Base-by-base conservation (phyloP, 2,888 invertebrate genomes). In the Acanthoscelides obtectus region DNA sequence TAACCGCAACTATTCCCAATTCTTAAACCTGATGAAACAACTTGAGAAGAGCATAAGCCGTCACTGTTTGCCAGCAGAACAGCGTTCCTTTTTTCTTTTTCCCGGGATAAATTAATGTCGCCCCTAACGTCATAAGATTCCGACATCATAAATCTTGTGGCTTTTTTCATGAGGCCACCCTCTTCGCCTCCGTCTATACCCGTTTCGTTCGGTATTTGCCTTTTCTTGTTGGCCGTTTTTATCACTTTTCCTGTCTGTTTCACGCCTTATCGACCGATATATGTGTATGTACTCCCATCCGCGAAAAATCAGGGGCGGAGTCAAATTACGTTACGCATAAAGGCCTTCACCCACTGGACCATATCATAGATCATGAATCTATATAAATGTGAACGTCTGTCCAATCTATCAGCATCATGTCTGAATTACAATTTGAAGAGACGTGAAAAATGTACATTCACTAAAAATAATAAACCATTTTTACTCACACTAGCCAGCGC, bases 221-320 rank as follows among this genome's bases (percentile, higher is more conserved):
- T 68, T 68, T 68, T 45, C 27, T 45, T 68, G 68, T 68, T 25
- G 66, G 20, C 20, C 21, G 66, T 21, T 66, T 66, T 66, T 66
- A 21, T 66, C 22, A 22, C 66, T 22, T 68, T 68, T 45, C 27
- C 68, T 68, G 68, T 68, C 68, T 45, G 68, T 68, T 68, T 68
- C 68, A 68, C 68, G 27, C 68, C 22, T 68, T 27, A 68, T 68
- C 67, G 22, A 67, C 21, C 45, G 45, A 45, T 12, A 45, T 45
- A 45, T 45, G 45, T 45, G 45, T 45, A 45, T 45, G 17, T 12
- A 45, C 45, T 45, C 3, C 4, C 25, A 25, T 6, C 25, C 3
- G 4, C 45, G 45, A 6, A 45, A 12, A 17, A 4, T 1, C 45
- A 12, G 45, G 45, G 12, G 17, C 45, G 45, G 3, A 45, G n/a